Evolutionary conservation across 1,140 invertebrate genomes (phyloP), one percentile per base, ranked within the genome.

Genomic region (Caenorhabditis inopinata): DNA sequence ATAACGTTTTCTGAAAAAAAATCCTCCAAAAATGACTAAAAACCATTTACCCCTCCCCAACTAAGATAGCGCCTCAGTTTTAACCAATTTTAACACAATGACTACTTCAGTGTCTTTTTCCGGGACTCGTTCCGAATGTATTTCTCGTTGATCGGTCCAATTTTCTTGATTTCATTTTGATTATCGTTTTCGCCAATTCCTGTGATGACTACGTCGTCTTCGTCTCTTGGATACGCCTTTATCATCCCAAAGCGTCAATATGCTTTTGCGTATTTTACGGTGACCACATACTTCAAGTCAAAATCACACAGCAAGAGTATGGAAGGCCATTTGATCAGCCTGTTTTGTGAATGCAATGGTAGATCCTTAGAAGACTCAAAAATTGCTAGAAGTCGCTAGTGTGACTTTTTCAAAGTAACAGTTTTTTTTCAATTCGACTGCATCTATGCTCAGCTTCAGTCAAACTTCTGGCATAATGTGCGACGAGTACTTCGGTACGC

Each of bases 321-420:
- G 5, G n/a, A 5, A 2, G 48, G 18, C 48, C 48, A 51, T 2
- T 21, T n/a, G 1, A 73, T 29, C 1, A 73, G 14, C 21, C 62
- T 9, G 62, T 73, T 73, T 32, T 73, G 62, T 1, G 32, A 29
- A 14, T 35, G 32, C 11, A 73, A 25, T 32, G 32, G 62, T 6
- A 35, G 32, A 21, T 38, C 62, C 38, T 14, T 42, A 7, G 29
- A 21, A 4, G 2, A 9, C 9, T 88, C 85, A 46, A 90, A 90
- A 68, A 90, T 88, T 76, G 81, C 62, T 14, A 87, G 84, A n/a
- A 91, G 75, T 0, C 90, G 89, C 58, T 90, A n/a, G n/a, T 89
- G 74, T 91, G 90, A 80, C 91, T 90, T 2, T 89, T 91, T 14
- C 86, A 78, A 3, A 91, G 76, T 4, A 79, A 89, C 78, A 91